Conservation (phyloP, 1,140 invertebrate species). For the Ceratosolen fusciceps region DNA sequence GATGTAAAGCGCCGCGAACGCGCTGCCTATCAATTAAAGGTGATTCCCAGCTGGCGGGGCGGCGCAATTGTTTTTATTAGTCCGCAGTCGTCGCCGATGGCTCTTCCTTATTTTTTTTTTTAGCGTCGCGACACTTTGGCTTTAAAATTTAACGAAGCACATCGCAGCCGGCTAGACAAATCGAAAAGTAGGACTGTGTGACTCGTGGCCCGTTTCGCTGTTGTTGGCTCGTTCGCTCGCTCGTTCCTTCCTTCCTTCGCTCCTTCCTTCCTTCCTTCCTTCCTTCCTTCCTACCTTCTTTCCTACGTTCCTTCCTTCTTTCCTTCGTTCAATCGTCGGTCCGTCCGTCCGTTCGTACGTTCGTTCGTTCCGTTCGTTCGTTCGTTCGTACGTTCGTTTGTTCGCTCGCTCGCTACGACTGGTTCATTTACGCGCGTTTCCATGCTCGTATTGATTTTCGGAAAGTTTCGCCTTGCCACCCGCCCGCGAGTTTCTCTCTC, state of each 20-base stretch:
- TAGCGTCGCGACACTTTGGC: conserved; percentile 25
- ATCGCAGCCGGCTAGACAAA: conserved; percentile 2
- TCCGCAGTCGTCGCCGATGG: background rate
- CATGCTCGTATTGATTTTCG: conserved; percentile 52
- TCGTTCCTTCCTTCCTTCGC: background rate
- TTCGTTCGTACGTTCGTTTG: conserved; percentile 1
- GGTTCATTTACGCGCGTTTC: conserved; percentile 50
- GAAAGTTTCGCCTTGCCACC: conserved; percentile 47
- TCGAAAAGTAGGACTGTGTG: conserved; percentile 46
- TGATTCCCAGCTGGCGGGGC: background rate
- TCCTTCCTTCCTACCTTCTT: background rate
- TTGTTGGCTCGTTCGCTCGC: background rate
- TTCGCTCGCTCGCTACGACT: background rate
- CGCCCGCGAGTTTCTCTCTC: conserved; percentile 26
- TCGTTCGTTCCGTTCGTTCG: conserved; percentile 4
- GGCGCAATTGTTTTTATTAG: conserved; percentile 32
- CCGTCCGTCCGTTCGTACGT: background rate
- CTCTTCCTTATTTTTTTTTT: conserved; percentile 13
- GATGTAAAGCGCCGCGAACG: background rate
- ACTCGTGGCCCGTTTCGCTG: conserved; percentile 34
- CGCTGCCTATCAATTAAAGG: background rate
- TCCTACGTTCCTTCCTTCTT: background rate
- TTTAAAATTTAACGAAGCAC: conserved; percentile 41
- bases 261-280: too few relatives aligned
- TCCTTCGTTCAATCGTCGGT: background rate